A percentile compares a stretch with the other conserved stretches of the same genome.
Evolutionary conservation across 2,113 vertebrate species (phyloP).

Genomic region (Chaetodon auriga): DNA sequence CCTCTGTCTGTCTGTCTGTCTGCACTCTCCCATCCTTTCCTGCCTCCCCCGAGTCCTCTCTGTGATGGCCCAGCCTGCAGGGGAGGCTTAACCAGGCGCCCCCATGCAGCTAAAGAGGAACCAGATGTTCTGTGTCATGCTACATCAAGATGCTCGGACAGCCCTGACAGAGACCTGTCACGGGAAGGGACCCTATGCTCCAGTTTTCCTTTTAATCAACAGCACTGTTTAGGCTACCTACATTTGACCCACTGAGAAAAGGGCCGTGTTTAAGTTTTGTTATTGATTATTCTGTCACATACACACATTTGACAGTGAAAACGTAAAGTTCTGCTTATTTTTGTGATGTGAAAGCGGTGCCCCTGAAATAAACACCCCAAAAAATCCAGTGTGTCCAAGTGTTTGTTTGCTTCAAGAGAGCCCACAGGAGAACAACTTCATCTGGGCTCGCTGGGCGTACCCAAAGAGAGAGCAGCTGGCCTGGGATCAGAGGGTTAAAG

Average conservation of each 20-base stretch:
- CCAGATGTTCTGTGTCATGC: conserved; percentile 83
- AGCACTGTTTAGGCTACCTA: conserved; percentile 32
- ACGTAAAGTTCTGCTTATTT: conserved; percentile 19
- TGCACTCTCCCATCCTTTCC: conserved; percentile 21
- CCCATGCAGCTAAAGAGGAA: conserved; percentile 79
- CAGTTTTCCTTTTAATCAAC: conserved; percentile 52
- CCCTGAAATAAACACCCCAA: conserved; percentile 21
- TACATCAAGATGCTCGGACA: conserved; percentile 62
- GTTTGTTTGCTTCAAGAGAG: conserved; percentile 58
- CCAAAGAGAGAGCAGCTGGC: conserved; percentile 42
- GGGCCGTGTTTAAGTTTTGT: conserved; percentile 4
- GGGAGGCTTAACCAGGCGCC: conserved; percentile 70
- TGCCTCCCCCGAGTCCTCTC: conserved; percentile 48
- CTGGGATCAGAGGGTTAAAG: conserved; percentile 43
- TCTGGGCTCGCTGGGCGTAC: conserved; percentile 7
- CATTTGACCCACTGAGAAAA: background rate
- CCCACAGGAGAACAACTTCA: conserved; percentile 34
- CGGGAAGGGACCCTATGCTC: background rate
- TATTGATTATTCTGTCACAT: conserved; percentile 3
- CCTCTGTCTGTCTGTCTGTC: conserved; percentile 31
- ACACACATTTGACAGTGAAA: conserved; percentile 6
- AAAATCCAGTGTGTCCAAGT: conserved; percentile 47
- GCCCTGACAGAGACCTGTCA: conserved; percentile 61
- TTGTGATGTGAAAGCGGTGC: conserved; percentile 20
- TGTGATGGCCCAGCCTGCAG: conserved; percentile 69